These are phyloP conservation scores for Drosophila austrosaltans DNA, from an alignment of 2,888 invertebrate genomes.

Conservation along the genomic window DNA sequence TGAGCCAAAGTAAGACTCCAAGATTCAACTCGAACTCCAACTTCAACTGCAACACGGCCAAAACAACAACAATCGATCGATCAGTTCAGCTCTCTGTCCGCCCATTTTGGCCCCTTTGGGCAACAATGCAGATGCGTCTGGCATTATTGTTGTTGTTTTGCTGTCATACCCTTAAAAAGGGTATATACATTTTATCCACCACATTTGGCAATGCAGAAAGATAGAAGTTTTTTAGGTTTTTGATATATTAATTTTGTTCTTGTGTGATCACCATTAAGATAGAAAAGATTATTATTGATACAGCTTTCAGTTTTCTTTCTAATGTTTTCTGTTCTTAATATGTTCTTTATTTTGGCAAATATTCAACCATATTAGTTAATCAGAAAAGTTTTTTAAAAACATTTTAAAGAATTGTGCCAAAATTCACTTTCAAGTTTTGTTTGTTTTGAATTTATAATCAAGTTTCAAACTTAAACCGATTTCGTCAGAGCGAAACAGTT, in stretches of 20 bases:
- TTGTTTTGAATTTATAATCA: neutral
- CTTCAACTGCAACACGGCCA: conserved; percentile 25
- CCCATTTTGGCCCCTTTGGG: conserved; percentile 79
- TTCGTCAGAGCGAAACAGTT: too few species aligned
- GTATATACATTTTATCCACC: conserved; percentile 27
- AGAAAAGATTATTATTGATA: too few species aligned
- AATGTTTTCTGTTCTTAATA: conserved; percentile 1
- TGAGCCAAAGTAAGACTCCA: conserved; percentile 42
- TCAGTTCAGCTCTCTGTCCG: conserved; percentile 80
- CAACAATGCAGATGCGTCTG: conserved; percentile 55
- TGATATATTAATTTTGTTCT: too few species aligned
- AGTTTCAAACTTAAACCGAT: too few species aligned
- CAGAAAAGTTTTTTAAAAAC: too few species aligned
- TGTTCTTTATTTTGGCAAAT: too few species aligned
- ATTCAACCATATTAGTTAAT: too few species aligned
- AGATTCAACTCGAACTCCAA: conserved; percentile 12
- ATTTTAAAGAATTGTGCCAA: too few species aligned
- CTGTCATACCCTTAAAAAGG: neutral
- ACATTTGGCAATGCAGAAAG: too few species aligned
- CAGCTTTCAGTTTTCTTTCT: neutral
- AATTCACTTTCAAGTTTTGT: too few species aligned
- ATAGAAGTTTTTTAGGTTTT: too few species aligned
- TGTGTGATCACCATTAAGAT: too few species aligned
- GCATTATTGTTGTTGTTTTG: conserved; percentile 1
- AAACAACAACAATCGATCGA: conserved; percentile 77